Evolutionary conservation across 2,797 vertebrate species (phyloP).

Genomic region (Okamejei kenojei): DNA sequence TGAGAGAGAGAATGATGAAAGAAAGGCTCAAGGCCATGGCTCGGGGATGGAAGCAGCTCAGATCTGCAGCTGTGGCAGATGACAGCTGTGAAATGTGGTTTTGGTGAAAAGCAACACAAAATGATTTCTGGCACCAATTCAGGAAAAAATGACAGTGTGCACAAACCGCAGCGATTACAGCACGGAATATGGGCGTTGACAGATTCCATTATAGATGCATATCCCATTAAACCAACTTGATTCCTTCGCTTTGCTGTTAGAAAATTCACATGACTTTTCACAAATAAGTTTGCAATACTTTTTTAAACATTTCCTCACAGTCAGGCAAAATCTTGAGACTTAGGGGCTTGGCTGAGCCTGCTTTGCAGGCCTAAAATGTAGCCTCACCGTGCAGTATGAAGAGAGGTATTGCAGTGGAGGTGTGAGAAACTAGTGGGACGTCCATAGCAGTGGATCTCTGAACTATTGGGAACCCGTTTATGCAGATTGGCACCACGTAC

Average conservation of each 20-base stretch:
- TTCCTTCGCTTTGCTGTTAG: background rate
- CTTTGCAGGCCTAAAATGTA: background rate
- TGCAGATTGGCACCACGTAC: background rate
- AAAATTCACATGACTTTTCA: background rate
- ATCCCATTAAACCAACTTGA: background rate
- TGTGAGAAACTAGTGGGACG: background rate
- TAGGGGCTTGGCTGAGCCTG: background rate
- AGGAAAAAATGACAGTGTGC: conserved; percentile 15
- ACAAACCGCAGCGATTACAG: background rate
- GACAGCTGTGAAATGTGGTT: conserved; percentile 25
- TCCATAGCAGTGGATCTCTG: too few species aligned
- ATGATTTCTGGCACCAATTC: background rate
- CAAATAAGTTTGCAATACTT: background rate
- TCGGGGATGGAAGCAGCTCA: background rate
- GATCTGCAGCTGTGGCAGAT: conserved; percentile 8
- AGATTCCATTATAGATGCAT: background rate
- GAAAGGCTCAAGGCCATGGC: background rate
- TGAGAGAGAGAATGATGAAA: conserved; percentile 36
- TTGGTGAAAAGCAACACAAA: conserved; percentile 11
- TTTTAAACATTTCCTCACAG: background rate
- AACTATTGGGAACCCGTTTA: background rate
- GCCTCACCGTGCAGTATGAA: too few species aligned
- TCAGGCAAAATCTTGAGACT: background rate
- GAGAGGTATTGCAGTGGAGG: background rate
- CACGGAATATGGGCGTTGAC: background rate